Conservation (phyloP, 2,888 invertebrate genomes). For the Leucophenga montana region DNA sequence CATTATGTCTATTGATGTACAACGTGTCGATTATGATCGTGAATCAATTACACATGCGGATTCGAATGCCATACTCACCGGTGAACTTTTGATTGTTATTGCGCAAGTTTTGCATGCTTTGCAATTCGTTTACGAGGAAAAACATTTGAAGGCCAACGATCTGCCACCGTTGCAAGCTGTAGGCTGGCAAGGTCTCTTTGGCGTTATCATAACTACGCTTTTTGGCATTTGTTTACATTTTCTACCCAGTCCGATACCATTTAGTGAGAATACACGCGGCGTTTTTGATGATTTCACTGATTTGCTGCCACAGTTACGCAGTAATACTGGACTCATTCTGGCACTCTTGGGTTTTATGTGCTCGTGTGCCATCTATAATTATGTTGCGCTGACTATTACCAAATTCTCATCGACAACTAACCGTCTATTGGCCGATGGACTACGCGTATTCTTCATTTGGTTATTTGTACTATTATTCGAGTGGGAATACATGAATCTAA, state of each 20-base stretch:
- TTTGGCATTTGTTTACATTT: slow-evolving; percentile 87
- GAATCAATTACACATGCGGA: slow-evolving; percentile 48
- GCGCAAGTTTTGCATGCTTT: slow-evolving; percentile 88
- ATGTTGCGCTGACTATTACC: slow-evolving; percentile 91
- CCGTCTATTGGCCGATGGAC: slow-evolving; percentile 89
- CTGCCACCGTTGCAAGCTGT: slow-evolving; percentile 93
- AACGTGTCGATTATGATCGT: slow-evolving; percentile 65
- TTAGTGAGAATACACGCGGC: slow-evolving; percentile 82
- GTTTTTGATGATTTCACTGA: slow-evolving; percentile 90
- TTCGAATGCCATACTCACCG: slow-evolving; percentile 85
- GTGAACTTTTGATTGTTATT: slow-evolving; percentile 82
- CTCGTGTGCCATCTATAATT: slow-evolving; percentile 95
- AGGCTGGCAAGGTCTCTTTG: slow-evolving; percentile 93
- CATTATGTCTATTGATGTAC: slow-evolving; percentile 82
- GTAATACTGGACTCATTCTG: slow-evolving; percentile 76
- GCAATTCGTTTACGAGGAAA: slow-evolving; percentile 97
- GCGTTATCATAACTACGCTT: slow-evolving; percentile 78
- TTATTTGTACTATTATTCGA: slow-evolving; percentile 81
- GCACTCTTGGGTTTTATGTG: slow-evolving; percentile 81
- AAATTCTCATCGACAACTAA: slow-evolving; percentile 95
- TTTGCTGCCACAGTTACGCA: slow-evolving; percentile 86
- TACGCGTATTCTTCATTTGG: slow-evolving; percentile 95
- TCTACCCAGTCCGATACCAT: slow-evolving; percentile 82
- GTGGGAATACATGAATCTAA: slow-evolving; percentile 87
- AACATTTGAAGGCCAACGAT: slow-evolving; percentile 86